phyloP scores from a whole-genome alignment of 2,888 invertebrate genomes.

The Tanypteryx hageni region DNA sequence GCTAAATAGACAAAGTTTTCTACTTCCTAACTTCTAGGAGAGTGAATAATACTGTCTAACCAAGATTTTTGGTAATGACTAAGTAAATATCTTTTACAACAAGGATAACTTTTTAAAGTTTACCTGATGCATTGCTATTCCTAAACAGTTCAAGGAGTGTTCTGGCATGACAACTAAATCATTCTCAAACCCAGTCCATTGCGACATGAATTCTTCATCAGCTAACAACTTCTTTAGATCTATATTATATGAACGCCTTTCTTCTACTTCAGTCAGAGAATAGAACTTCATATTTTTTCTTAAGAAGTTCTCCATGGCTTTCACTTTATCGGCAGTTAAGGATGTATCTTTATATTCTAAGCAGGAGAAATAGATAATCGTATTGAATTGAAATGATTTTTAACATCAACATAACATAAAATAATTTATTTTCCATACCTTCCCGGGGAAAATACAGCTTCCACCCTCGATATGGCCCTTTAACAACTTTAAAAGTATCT shows the following conservation, averaged over 20 bases:
- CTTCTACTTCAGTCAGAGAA: conserved; percentile 79
- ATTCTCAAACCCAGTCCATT: conserved; percentile 81
- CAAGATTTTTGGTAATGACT: background rate
- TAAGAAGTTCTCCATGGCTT: conserved; percentile 79
- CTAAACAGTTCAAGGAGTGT: conserved; percentile 82
- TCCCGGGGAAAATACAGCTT: conserved; percentile 86
- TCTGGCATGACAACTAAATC: conserved; percentile 84
- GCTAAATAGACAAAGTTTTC: conserved; percentile 71
- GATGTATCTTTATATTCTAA: conserved; percentile 76
- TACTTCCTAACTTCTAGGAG: background rate
- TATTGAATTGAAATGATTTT: conserved; percentile 14
- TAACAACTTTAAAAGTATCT: conserved; percentile 53
- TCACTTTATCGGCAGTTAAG: conserved; percentile 76
- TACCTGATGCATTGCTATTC: conserved; percentile 88
- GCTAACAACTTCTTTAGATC: conserved; percentile 78
- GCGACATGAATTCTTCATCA: conserved; percentile 78
- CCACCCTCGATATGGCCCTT: conserved; percentile 82
- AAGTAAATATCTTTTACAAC: background rate
- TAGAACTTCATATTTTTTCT: conserved; percentile 75
- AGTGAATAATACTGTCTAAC: too few relatives aligned
- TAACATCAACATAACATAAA: background rate
- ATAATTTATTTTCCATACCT: conserved; percentile 74
- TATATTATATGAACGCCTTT: conserved; percentile 78
- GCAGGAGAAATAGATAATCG: conserved; percentile 67
- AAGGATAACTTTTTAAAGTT: background rate